Conservation (phyloP, 2,797 vertebrate species). For the Scomberomorus guttatus region DNA sequence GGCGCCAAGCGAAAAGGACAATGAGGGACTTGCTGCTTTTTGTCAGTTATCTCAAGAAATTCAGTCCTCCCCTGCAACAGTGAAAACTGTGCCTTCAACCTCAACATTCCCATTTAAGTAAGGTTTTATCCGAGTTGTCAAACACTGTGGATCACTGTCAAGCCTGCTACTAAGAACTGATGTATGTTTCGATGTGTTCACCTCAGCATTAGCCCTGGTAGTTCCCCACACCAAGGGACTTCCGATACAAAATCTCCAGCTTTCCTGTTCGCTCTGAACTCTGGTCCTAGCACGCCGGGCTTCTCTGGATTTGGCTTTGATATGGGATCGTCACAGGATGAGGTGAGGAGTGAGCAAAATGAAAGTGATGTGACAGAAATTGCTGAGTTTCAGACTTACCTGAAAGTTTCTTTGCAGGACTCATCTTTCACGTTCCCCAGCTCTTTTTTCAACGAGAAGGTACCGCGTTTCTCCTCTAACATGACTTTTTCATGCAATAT, state of each 20-base stretch:
- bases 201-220: slow-evolving; percentile 75
- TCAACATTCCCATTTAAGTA: slow-evolving; percentile 82
- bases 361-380: slow-evolving; percentile 16
- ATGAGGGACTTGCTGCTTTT: slow-evolving; percentile 30
- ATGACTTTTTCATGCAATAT: neutral
- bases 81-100: slow-evolving; percentile 56
- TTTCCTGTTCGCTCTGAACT: slow-evolving; percentile 80
- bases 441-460: slow-evolving; percentile 84
- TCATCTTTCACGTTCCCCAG: slow-evolving; percentile 79
- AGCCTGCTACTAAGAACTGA: neutral
- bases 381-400: slow-evolving; percentile 3
- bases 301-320: slow-evolving; percentile 84
- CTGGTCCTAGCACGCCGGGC: slow-evolving; percentile 69
- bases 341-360: slow-evolving; percentile 70
- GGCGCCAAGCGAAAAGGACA: slow-evolving; percentile 28
- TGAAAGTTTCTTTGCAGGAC: slow-evolving; percentile 74
- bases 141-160: slow-evolving; percentile 1
- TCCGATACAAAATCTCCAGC: slow-evolving; percentile 76
- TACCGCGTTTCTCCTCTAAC: slow-evolving; percentile 39
- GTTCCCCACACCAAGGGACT: slow-evolving; percentile 54
- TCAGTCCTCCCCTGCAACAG: slow-evolving; percentile 52
- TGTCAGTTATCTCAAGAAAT: slow-evolving; percentile 48
- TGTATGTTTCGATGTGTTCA: slow-evolving; percentile 2
- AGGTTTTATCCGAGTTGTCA: slow-evolving; percentile 20
- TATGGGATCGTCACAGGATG: slow-evolving; percentile 63